Base-by-base conservation (phyloP, 2,797 vertebrate species). In the Dendrocincla tyrannina region DNA sequence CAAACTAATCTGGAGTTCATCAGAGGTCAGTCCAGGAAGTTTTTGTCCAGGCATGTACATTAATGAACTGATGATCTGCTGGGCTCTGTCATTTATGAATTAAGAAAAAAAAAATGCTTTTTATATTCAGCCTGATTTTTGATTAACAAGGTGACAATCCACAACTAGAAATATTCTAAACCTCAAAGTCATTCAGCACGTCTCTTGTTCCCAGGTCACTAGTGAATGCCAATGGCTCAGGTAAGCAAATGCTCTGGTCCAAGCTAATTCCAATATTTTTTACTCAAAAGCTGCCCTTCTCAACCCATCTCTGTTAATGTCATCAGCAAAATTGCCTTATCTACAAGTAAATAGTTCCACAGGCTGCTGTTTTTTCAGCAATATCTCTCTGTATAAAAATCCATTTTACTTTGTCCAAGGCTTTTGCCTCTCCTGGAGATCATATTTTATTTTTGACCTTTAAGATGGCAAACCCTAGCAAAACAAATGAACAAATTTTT, bases 1-100 rank as follows among this genome's bases (percentile, higher is more conserved):
- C 53, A 94, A 49, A 92, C 58, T 66, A 72, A 94, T 81, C 76
- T 91, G 33, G 35, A 81, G 85, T 75, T 95, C 91, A 92, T 88
- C 89, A 86, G 4, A 58, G 67, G 55, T 81, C 88, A 63, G 90
- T 79, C 33, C 39, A 67, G 75, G 87, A 66, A 66, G 49, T 23
- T 93, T 94, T 88, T 84, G 62, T 86, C 63, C 70, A 63, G 87
- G 44, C 85, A 58, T 2, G 73, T 69, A 55, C 44, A 49, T 53
- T 47, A 66, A 81, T 42, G 69, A 72, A 32, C 42, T 39, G 46
- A 42, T 62, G 58, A 50, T 70, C 64, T 64, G 11, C 16, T 62
- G 35, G 35, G 35, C 10, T 82, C 62, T 79, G 55, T 37, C 56
- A 33, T 50, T 64, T 53, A 37, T 58, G 28, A 75, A 64, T 83